These are phyloP conservation scores for Tortricodes alternella DNA, from an alignment of 2,888 invertebrate species.

Conservation along the genomic window DNA sequence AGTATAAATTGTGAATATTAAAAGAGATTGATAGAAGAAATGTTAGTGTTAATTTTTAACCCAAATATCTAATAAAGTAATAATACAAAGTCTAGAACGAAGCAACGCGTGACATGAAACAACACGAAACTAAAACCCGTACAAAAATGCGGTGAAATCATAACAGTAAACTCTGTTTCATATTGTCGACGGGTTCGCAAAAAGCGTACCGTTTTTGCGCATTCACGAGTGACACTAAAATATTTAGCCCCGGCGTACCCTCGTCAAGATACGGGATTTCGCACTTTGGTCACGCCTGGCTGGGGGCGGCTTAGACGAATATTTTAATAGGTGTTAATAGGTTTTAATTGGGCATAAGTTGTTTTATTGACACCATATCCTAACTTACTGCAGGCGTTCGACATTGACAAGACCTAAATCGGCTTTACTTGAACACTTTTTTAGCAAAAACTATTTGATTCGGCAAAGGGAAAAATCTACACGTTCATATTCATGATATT, in stretches of 20 bases:
- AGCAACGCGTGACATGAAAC: not conserved
- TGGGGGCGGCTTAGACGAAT: not conserved
- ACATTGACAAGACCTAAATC: too few relatives aligned
- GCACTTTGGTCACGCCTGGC: not conserved
- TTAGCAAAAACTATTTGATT: too few relatives aligned
- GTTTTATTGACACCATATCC: too few relatives aligned
- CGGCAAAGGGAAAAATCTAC: too few relatives aligned
- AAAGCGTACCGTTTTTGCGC: not conserved
- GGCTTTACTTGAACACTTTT: too few relatives aligned
- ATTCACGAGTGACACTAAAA: conserved; percentile 8
- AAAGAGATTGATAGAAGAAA: too few relatives aligned
- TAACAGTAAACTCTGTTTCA: not conserved
- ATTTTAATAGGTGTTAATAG: conserved; percentile 1
- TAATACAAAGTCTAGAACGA: too few relatives aligned
- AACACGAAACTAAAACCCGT: not conserved
- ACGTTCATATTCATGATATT: too few relatives aligned
- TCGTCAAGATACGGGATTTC: conserved; percentile 15
- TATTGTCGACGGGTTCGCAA: not conserved
- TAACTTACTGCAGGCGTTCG: too few relatives aligned
- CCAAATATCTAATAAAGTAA: too few relatives aligned
- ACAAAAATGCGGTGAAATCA: not conserved
- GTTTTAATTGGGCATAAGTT: not conserved
- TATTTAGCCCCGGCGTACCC: conserved; percentile 4
- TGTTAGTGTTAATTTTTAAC: too few relatives aligned
- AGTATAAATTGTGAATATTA: too few relatives aligned